phyloP scores from a whole-genome alignment of 1,140 invertebrate species.

The Bombus waltoni region DNA sequence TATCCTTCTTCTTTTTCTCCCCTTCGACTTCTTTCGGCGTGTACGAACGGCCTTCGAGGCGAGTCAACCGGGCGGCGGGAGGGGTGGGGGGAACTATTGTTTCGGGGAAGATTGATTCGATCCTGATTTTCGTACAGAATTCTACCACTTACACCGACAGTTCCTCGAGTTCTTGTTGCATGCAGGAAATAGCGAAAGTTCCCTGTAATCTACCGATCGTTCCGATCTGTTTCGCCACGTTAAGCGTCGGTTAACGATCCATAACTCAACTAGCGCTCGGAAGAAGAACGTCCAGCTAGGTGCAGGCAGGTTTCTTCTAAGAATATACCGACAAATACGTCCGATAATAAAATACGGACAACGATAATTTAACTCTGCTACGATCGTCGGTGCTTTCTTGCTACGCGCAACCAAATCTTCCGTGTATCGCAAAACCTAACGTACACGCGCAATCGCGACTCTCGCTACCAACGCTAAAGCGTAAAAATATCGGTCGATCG shows the following conservation, averaged over 20 bases:
- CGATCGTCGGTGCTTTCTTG: neutral
- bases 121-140: neutral
- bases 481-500: neutral
- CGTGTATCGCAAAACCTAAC: neutral
- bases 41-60: constrained; percentile 15
- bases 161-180: neutral
- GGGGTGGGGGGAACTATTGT: constrained; percentile 1
- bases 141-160: neutral
- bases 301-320: neutral
- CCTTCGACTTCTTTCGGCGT: neutral
- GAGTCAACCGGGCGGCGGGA: neutral
- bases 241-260: neutral
- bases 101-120: constrained; percentile 33
- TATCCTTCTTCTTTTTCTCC: no score
- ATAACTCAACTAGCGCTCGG: constrained; percentile 1
- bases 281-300: no score
- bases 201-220: neutral
- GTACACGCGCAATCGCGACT: neutral
- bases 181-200: neutral
- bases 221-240: neutral
- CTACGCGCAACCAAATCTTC: neutral
- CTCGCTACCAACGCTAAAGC: neutral
- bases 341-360: no score
- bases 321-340: no score
- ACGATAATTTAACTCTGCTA: neutral